phyloP scores from a whole-genome alignment of 2,797 vertebrate species.

The Chelon auratus region DNA sequence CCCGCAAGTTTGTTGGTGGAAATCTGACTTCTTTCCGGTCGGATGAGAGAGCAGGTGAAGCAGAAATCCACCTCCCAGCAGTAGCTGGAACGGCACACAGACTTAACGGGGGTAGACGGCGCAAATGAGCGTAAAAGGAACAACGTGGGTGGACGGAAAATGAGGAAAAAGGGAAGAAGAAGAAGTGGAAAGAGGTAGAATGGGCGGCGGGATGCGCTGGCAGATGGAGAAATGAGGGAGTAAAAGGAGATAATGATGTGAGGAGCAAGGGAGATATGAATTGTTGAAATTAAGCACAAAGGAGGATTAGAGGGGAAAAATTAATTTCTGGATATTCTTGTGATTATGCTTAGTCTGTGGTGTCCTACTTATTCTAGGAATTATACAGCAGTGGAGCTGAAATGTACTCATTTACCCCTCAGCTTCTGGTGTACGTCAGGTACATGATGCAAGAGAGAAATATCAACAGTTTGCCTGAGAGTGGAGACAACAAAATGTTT shows the following conservation, averaged over 20 bases:
- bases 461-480: background rate
- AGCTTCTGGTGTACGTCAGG: constrained; percentile 1
- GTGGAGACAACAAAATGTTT: constrained; percentile 17
- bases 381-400: background rate
- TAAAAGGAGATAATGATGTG: constrained; percentile 38
- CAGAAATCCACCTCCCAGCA: constrained; percentile 50
- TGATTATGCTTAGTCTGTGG: constrained; percentile 15
- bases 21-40: constrained; percentile 18
- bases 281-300: constrained; percentile 54
- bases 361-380: constrained; percentile 47
- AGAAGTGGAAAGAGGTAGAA: constrained; percentile 6
- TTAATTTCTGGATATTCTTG: constrained; percentile 20
- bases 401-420: background rate
- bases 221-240: constrained; percentile 24
- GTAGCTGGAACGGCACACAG: constrained; percentile 11
- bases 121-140: constrained; percentile 19
- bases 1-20: constrained; percentile 15
- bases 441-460: background rate
- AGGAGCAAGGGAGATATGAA: constrained; percentile 36
- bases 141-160: constrained; percentile 43
- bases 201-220: background rate
- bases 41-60: constrained; percentile 48
- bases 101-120: constrained; percentile 1
- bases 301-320: constrained; percentile 47
- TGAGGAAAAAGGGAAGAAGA: constrained; percentile 20